These are phyloP conservation scores for Caenorhabditis sp. DNA, from an alignment of 2,888 invertebrate genomes.

Conservation along the genomic window DNA sequence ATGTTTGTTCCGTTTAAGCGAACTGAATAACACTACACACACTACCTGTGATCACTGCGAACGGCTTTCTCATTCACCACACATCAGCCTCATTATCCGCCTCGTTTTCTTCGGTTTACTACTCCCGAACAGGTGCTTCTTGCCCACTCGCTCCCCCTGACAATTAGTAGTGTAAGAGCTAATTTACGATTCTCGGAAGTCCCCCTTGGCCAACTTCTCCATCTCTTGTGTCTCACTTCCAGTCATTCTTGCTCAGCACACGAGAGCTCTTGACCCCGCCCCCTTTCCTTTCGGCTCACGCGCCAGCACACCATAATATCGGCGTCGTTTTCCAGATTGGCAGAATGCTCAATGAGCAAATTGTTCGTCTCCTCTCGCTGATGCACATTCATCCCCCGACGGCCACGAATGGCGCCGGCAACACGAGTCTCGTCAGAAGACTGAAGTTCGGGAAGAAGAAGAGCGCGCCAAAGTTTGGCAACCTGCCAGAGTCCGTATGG, in stretches of 20 bases:
- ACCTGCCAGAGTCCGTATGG: conserved; percentile 53
- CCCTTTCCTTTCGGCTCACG: conserved; percentile 36
- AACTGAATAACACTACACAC: too few relatives aligned
- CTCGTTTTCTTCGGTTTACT: not conserved
- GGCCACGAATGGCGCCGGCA: not conserved
- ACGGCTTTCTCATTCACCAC: too few relatives aligned
- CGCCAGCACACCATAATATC: conserved; percentile 7
- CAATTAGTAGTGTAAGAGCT: conserved; percentile 42
- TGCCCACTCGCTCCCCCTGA: conserved; percentile 3
- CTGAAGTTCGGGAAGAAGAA: conserved; percentile 50
- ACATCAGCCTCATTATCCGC: conserved; percentile 1
- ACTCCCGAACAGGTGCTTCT: conserved; percentile 12
- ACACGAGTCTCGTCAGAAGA: conserved; percentile 22
- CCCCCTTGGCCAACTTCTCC: not conserved
- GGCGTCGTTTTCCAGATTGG: conserved; percentile 42
- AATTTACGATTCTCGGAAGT: conserved; percentile 50
- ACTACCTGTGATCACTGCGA: conserved; percentile 1
- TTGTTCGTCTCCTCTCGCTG: conserved; percentile 48
- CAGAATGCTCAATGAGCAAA: conserved; percentile 56
- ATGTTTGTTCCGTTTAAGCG: not conserved
- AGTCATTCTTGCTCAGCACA: conserved; percentile 6
- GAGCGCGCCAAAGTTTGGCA: conserved; percentile 48
- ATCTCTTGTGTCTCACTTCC: conserved; percentile 25
- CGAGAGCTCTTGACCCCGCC: conserved; percentile 29
- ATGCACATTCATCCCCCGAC: conserved; percentile 57